Evolutionary conservation across 2,113 vertebrate genomes (phyloP).

Genomic region (Laticauda laticaudata): DNA sequence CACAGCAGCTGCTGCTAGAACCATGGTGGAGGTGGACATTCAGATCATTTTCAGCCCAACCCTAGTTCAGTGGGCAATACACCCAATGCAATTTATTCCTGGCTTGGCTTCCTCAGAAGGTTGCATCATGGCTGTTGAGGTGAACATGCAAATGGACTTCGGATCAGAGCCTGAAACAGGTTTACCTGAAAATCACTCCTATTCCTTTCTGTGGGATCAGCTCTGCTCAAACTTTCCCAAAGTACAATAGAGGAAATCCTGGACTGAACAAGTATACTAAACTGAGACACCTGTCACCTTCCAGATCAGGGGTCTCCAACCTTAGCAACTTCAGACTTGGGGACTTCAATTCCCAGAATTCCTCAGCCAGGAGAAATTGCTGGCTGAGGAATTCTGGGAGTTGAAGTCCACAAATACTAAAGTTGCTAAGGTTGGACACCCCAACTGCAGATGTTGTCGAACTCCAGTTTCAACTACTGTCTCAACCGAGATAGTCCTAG

Average conservation of each 20-base stretch:
- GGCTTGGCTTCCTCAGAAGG: not conserved
- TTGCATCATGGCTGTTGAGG: not conserved
- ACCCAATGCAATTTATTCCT: not conserved
- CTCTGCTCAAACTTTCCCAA: not conserved
- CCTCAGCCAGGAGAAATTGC: too few species aligned
- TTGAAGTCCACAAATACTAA: too few species aligned
- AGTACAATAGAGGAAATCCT: not conserved
- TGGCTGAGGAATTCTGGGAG: too few species aligned
- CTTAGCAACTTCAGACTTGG: too few species aligned
- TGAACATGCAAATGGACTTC: not conserved
- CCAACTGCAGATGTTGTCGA: not conserved
- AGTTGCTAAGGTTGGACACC: too few species aligned
- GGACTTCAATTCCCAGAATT: too few species aligned
- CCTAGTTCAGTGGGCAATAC: not conserved
- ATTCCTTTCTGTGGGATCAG: not conserved
- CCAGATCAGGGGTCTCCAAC: too few species aligned
- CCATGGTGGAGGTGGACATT: not conserved
- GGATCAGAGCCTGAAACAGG: not conserved
- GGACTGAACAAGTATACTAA: not conserved
- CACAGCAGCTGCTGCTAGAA: not conserved
- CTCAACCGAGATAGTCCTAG: not conserved
- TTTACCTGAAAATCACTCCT: not conserved
- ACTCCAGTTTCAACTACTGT: too few species aligned
- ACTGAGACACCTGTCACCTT: not conserved
- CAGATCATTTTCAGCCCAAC: not conserved